Base-by-base conservation (phyloP, 2,888 invertebrate species). In the Cheilosia urbana region DNA sequence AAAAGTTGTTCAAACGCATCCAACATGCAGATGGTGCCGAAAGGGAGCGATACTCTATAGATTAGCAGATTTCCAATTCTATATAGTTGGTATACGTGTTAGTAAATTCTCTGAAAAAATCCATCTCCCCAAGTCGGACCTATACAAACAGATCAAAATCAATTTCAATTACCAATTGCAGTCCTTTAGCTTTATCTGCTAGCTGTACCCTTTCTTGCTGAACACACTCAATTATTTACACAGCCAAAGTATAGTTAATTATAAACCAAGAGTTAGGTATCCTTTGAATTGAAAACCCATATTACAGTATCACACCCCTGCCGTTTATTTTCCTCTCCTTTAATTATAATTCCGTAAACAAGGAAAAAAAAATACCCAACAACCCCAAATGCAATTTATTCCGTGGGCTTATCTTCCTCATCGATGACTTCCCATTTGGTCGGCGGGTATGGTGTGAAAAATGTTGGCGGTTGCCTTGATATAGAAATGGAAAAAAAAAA, bases 351-450 rank as follows among this genome's bases (percentile, higher is more conserved):
- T 55, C n/a, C 60, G 37, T 60, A 51, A 7, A 53, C 24, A 47
- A 17, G 24, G 57, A 53, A 27, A n/a, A 17, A n/a, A 7, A 47
- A 47, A n/a, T 17, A 47, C 17, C n/a, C 45, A 47, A 21, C 49
- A 53, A 21, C 65, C 57, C 65, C 37, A 53, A 75, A 57, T 49
- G 75, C 75, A 65, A 65, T 75, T 65, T 65, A 75, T 75, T 65
- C 40, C 47, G 9, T 19, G 24, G 65, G 65, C 65, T 65, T 65
- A 65, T 75, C 57, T 24, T 45, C 65, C 34, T 65, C 57, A 65
- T 57, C 65, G 65, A 65, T 75, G 65, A 57, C 65, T 65, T 65
- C 42, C 49, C 51, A 65, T 65, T 65, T 65, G 27, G 27, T 65
- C 57, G 21, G 19, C 37, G 34, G 37, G 17, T 60, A 51, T 45